Evolutionary conservation across 2,888 invertebrate genomes (phyloP), one percentile per base, ranked within the genome.

Genomic region (Phalangium opilio): DNA sequence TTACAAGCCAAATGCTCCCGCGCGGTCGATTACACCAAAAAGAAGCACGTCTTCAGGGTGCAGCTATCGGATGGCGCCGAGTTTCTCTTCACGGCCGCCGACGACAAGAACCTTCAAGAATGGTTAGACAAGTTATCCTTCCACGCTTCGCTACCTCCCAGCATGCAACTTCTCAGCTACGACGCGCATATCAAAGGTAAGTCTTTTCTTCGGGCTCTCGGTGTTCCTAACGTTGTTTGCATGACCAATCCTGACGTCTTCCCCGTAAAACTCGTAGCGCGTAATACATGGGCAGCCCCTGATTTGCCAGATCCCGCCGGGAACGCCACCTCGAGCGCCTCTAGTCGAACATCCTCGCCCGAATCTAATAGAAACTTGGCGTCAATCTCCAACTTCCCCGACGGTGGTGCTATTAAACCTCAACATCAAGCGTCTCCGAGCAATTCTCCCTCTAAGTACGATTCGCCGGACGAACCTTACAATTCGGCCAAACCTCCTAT

Each of bases 11-110:
- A 74, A 38, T 93, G 90, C 65, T 78, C 79, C 47, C 77, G 81
- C 8, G 93, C 93, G 2, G 79, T 81, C 21, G 91, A 96, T 70
- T 96, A 96, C 70, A 87, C 85, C 12, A 96, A 96, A 68, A 81
- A 87, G 62, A 89, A 91, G 63, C 75, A 91, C 63, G 91, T 93
- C 32, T 90, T 91, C 73, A 77, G 93, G 40, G 70, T 96, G 49
- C 74, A 76, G 44, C 75, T 89, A 56, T 79, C 79, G 0, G 96
- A 96, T 66, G 89, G 89, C 2, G 84, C 93, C 0, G 91, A 93
- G 70, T 95, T 83, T 69, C 71, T 96, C 53, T 89, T 96, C 67
- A 76, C 84, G 40, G 81, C 85, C 43, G 70, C 75, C 7, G 76
- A 74, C 40, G 74, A 78, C 45, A 76, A 75, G 1, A 78, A 81